A percentile compares a stretch with the other conserved stretches of the same genome.
Evolutionary conservation across 2,888 invertebrate species (phyloP).

Genomic region (Amphiduros pacificus): DNA sequence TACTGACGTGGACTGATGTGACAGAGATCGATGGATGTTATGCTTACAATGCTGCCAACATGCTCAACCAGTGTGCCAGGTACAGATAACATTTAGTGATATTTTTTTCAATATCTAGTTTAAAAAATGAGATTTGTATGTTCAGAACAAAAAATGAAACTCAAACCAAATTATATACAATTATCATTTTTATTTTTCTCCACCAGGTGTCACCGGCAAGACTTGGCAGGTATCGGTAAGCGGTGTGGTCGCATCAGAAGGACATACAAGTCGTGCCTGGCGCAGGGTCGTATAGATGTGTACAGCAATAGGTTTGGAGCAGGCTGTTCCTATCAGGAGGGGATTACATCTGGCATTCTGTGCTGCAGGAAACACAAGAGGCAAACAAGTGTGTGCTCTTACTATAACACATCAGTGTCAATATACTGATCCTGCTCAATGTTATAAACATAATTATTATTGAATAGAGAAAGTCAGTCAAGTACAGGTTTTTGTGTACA

Average conservation of each 20-base stretch:
- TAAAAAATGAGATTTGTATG: too few species aligned
- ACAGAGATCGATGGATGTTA: conserved; percentile 51
- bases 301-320: conserved; percentile 35
- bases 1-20: conserved; percentile 50
- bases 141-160: too few species aligned
- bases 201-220: conserved; percentile 43
- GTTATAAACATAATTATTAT: too few species aligned
- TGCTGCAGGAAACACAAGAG: conserved; percentile 37
- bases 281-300: conserved; percentile 53
- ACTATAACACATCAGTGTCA: too few species aligned
- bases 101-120: neutral
- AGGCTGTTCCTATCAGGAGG: conserved; percentile 45
- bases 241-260: conserved; percentile 44
- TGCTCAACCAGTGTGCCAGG: conserved; percentile 48
- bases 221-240: conserved; percentile 53
- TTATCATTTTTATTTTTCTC: conserved; percentile 6
- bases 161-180: too few species aligned
- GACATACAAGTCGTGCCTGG: conserved; percentile 43
- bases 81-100: too few species aligned
- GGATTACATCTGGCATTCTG: conserved; percentile 49
- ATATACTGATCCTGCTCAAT: too few species aligned
- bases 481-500: too few species aligned
- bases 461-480: too few species aligned
- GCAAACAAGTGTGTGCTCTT: conserved; percentile 3
- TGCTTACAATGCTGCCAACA: conserved; percentile 55